These are phyloP conservation scores for Notolepis coatsorum DNA, from an alignment of 2,797 vertebrate genomes.

Conservation along the genomic window DNA sequence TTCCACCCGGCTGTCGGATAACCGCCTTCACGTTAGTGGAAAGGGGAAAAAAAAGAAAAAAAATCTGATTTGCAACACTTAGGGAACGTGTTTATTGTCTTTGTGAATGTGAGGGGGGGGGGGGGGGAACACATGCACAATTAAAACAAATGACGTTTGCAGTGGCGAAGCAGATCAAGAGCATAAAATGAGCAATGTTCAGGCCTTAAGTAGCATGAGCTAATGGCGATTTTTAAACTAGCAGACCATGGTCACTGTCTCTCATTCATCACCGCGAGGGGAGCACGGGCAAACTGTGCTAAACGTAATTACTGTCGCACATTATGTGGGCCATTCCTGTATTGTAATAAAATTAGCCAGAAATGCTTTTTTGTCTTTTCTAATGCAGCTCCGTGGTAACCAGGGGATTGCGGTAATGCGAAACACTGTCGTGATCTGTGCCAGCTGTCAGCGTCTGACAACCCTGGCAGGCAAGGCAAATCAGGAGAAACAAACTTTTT, in stretches of 20 bases:
- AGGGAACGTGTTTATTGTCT: conserved; percentile 92
- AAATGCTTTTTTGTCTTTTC: conserved; percentile 81
- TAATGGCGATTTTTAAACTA: conserved; percentile 99
- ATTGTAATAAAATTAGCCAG: conserved; percentile 88
- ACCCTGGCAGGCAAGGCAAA: conserved; percentile 78
- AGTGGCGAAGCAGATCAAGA: conserved; percentile 91
- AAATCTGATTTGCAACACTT: conserved; percentile 99
- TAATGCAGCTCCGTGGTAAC: conserved; percentile 75
- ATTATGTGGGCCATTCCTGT: conserved; percentile 87
- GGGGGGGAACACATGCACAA: conserved; percentile 86
- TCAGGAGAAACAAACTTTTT: conserved; percentile 73
- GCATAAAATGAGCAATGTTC: conserved; percentile 99
- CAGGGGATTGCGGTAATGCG: conserved; percentile 69
- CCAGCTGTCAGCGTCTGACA: conserved; percentile 81
- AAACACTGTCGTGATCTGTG: conserved; percentile 65
- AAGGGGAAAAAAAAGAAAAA: conserved; percentile 90
- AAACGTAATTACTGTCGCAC: conserved; percentile 98
- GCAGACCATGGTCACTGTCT: conserved; percentile 94
- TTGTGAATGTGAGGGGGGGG: conserved; percentile 81
- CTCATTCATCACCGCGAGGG: conserved; percentile 87
- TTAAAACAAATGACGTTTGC: conserved; percentile 95
- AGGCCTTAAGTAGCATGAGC: conserved; percentile 97
- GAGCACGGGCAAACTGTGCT: conserved; percentile 86
- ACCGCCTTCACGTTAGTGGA: conserved; percentile 86
- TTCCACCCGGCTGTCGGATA: conserved; percentile 85